phyloP scores from a whole-genome alignment of 2,113 vertebrate genomes.

The Caracal caracal region DNA sequence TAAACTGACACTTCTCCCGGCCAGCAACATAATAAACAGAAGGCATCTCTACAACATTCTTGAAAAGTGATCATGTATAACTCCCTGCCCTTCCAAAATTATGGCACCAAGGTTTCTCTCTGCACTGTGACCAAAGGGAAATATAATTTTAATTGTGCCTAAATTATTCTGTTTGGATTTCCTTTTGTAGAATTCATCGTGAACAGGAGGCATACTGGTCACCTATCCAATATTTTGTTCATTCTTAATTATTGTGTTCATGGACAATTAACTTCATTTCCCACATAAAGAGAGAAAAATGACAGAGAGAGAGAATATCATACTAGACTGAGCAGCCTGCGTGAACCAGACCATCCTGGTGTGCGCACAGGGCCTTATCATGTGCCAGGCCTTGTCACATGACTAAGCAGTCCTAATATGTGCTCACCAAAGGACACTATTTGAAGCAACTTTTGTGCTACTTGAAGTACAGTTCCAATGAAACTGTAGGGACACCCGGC shows the following conservation, averaged over 20 bases:
- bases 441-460: background rate
- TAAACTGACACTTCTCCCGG: background rate
- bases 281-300: background rate
- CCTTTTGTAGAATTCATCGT: background rate
- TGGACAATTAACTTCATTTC: background rate
- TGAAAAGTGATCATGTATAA: background rate
- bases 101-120: background rate
- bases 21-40: background rate
- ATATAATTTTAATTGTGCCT: background rate
- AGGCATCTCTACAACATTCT: background rate
- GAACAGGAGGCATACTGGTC: background rate
- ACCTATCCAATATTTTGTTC: background rate
- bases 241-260: background rate
- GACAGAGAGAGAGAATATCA: background rate
- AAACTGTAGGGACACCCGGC: background rate
- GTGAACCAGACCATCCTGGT: too few species aligned
- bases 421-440: background rate
- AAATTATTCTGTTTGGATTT: background rate
- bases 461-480: background rate
- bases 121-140: background rate
- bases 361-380: too few species aligned
- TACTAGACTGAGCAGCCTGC: background rate
- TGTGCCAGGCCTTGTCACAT: background rate
- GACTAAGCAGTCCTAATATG: too few species aligned
- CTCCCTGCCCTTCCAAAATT: background rate